Percentiles rank a stretch among this genome's conserved stretches.
Conservation (phyloP, 2,797 vertebrate species). For the Benthosema pterotum region DNA sequence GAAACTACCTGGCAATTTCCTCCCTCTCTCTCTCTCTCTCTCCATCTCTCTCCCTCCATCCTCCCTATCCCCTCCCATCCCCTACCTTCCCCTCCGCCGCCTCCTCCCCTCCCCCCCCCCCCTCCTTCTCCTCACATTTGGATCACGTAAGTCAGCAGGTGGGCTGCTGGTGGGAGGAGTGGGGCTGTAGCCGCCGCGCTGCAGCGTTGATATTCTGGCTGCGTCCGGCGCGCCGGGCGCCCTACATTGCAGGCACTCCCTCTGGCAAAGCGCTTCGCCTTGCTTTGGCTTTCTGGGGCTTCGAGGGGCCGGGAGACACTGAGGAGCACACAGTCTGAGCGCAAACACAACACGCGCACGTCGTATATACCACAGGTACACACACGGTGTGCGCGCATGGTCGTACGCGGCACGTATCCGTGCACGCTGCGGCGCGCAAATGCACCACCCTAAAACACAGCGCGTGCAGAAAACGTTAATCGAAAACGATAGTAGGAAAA, state of each 20-base stretch:
- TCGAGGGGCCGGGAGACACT: constrained; percentile 68
- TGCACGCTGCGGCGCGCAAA: constrained; percentile 46
- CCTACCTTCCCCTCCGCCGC: constrained; percentile 36
- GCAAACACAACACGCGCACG: too few relatives aligned
- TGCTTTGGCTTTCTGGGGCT: constrained; percentile 62
- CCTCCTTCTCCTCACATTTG: constrained; percentile 65
- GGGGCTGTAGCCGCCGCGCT: constrained; percentile 69
- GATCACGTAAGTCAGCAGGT: constrained; percentile 83
- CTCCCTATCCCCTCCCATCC: constrained; percentile 39
- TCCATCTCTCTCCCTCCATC: constrained; percentile 43
- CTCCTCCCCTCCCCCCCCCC: constrained; percentile 20
- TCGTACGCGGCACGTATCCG: constrained; percentile 31
- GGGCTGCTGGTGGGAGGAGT: constrained; percentile 81
- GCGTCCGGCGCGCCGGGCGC: constrained; percentile 82
- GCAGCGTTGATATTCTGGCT: constrained; percentile 85
- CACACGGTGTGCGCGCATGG: constrained; percentile 15
- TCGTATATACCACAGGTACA: too few relatives aligned
- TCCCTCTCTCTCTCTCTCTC: constrained; percentile 51
- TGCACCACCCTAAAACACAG: constrained; percentile 48
- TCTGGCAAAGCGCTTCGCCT: constrained; percentile 75
- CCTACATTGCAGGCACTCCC: constrained; percentile 86
- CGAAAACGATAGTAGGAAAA: constrained; percentile 38
- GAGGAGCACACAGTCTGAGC: constrained; percentile 78
- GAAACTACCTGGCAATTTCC: constrained; percentile 87
- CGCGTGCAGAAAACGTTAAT: constrained; percentile 2